Percentiles rank a stretch among this genome's conserved stretches.
Evolutionary conservation across 1,140 invertebrate species (phyloP).

Genomic region (Watersipora subatra): DNA sequence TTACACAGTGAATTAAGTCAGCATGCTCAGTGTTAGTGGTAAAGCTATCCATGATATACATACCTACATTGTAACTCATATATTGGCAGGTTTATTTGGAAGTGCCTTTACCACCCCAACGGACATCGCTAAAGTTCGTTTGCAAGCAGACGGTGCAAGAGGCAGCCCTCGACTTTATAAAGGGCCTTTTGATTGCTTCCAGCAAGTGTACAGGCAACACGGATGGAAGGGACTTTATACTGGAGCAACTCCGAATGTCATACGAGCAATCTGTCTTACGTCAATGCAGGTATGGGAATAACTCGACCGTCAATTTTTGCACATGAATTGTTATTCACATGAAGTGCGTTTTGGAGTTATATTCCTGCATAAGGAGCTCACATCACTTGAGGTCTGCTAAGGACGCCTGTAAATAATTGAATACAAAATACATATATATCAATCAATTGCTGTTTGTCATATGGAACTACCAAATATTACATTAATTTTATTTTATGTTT

Average conservation of each 20-base stretch:
- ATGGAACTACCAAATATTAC: neutral
- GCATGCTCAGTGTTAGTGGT: too few relatives aligned
- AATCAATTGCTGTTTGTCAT: neutral
- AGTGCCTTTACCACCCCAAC: slow-evolving; percentile 25
- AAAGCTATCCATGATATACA: too few relatives aligned
- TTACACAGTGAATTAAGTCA: too few relatives aligned
- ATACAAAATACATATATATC: too few relatives aligned
- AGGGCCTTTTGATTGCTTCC: slow-evolving; percentile 16
- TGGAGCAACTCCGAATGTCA: slow-evolving; percentile 20
- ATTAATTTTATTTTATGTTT: too few relatives aligned
- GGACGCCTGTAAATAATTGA: too few relatives aligned
- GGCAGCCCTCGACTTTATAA: slow-evolving; percentile 13
- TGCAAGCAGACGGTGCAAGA: slow-evolving; percentile 18
- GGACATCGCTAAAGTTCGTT: slow-evolving; percentile 22
- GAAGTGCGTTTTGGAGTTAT: too few relatives aligned
- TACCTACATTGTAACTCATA: too few relatives aligned
- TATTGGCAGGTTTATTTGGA: slow-evolving; percentile 19
- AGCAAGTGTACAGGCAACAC: slow-evolving; percentile 14
- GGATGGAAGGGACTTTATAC: slow-evolving; percentile 17
- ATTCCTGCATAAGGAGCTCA: too few relatives aligned
- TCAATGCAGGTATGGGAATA: slow-evolving; percentile 18
- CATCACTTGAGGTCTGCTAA: too few relatives aligned
- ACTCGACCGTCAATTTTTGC: too few relatives aligned
- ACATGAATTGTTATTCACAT: too few relatives aligned
- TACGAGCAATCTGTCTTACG: slow-evolving; percentile 19